Evolutionary conservation across 2,113 vertebrate species (phyloP).

Genomic region (Triplophysa siluroides): DNA sequence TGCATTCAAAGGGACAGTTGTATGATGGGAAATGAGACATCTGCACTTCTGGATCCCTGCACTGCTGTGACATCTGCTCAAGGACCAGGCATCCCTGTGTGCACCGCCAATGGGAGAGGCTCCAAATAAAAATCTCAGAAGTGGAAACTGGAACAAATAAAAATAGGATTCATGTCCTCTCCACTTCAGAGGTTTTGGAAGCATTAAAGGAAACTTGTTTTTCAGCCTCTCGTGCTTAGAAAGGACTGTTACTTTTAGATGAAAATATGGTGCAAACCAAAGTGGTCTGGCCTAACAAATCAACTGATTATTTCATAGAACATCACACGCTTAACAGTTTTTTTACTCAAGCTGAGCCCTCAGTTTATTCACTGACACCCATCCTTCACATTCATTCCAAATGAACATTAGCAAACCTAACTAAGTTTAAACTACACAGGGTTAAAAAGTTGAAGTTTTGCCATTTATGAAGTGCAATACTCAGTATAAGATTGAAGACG

Average conservation of each 20-base stretch:
- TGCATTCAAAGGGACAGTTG: background rate
- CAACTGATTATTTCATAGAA: background rate
- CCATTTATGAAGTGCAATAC: constrained; percentile 49
- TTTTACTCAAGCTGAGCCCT: constrained; percentile 15
- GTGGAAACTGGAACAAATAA: constrained; percentile 61
- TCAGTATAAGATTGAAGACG: constrained; percentile 13
- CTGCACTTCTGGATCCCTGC: constrained; percentile 19
- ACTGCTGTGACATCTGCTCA: constrained; percentile 60
- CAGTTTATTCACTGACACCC: constrained; percentile 12
- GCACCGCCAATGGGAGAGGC: constrained; percentile 53
- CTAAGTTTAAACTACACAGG: constrained; percentile 40
- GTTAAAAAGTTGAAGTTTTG: constrained; percentile 53
- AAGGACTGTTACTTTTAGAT: constrained; percentile 46
- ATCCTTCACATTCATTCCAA: constrained; percentile 36
- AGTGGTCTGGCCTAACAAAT: constrained; percentile 35
- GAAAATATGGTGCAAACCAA: constrained; percentile 35
- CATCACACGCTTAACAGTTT: constrained; percentile 22
- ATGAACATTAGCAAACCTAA: constrained; percentile 43
- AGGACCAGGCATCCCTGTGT: constrained; percentile 43
- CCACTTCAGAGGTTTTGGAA: constrained; percentile 46
- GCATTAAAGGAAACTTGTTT: constrained; percentile 44
- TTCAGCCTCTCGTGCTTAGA: constrained; percentile 39
- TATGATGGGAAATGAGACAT: constrained; percentile 3
- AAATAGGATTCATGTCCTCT: constrained; percentile 59
- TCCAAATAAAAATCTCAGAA: constrained; percentile 61